Conservation (phyloP, 2,797 vertebrate species). For the Botia kubotai region DNA sequence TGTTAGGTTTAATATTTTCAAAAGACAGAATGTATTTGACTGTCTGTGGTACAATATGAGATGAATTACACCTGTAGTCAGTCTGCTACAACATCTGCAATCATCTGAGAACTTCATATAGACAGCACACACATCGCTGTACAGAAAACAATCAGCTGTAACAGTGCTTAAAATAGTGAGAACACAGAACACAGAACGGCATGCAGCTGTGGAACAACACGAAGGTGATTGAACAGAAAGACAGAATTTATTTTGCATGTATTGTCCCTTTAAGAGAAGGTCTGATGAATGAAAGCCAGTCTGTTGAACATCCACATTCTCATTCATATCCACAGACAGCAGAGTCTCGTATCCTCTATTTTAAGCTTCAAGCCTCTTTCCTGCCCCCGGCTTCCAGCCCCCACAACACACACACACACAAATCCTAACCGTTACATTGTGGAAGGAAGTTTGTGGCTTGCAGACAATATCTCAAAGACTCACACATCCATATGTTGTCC, state of each 20-base stretch:
- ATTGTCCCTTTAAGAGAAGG: conserved; percentile 15
- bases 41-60: too few species aligned
- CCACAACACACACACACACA: conserved; percentile 25
- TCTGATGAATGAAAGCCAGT: conserved; percentile 54
- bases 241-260: background rate
- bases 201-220: background rate
- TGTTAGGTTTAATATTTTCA: too few species aligned
- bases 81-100: too few species aligned
- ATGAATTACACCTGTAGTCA: too few species aligned
- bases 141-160: too few species aligned
- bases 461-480: conserved; percentile 34
- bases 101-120: too few species aligned
- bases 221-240: background rate
- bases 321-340: conserved; percentile 54
- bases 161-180: too few species aligned
- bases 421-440: conserved; percentile 62
- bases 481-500: conserved; percentile 49
- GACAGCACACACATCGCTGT: too few species aligned
- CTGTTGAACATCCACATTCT: conserved; percentile 49
- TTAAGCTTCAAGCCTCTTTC: conserved; percentile 54
- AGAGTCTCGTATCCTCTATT: conserved; percentile 59
- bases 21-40: too few species aligned
- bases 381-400: conserved; percentile 52
- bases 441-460: conserved; percentile 57
- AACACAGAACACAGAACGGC: too few species aligned